These are phyloP conservation scores for Eulemur macaco DNA, from an alignment of 2,113 vertebrate species.

Conservation along the genomic window DNA sequence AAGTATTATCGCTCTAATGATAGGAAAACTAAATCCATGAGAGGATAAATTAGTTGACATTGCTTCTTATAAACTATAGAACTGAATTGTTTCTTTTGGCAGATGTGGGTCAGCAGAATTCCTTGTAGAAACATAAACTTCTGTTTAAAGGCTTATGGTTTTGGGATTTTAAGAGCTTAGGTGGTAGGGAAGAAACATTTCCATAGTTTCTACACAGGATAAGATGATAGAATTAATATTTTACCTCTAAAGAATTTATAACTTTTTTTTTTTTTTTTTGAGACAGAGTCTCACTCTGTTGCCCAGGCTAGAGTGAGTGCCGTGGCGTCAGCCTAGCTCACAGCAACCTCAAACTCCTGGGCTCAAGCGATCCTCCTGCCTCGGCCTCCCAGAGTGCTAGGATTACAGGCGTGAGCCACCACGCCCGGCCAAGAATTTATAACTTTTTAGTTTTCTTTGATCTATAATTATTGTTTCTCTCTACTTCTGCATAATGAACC, in stretches of 20 bases:
- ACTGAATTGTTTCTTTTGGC: not conserved
- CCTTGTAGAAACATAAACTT: slow-evolving; percentile 22
- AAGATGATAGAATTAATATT: slow-evolving; percentile 24
- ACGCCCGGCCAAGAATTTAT: not conserved
- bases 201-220: not conserved
- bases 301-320: too few relatives aligned
- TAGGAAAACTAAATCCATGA: not conserved
- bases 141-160: not conserved
- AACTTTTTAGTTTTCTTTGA: not conserved
- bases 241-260: slow-evolving; percentile 9
- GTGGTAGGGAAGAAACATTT: not conserved
- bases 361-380: too few relatives aligned
- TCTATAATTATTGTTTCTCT: not conserved
- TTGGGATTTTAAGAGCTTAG: slow-evolving; percentile 29
- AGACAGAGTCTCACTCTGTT: too few relatives aligned
- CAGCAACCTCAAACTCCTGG: too few relatives aligned
- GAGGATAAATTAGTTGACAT: not conserved
- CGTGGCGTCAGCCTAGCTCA: too few relatives aligned
- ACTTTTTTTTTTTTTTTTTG: not conserved
- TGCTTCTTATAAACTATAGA: not conserved
- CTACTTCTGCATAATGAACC: not conserved
- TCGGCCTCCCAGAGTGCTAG: too few relatives aligned
- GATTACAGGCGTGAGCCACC: too few relatives aligned
- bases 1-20: not conserved
- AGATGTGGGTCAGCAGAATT: not conserved